These are phyloP conservation scores for Muraenolepis orangiensis DNA, from an alignment of 2,797 vertebrate species.

Conservation along the genomic window DNA sequence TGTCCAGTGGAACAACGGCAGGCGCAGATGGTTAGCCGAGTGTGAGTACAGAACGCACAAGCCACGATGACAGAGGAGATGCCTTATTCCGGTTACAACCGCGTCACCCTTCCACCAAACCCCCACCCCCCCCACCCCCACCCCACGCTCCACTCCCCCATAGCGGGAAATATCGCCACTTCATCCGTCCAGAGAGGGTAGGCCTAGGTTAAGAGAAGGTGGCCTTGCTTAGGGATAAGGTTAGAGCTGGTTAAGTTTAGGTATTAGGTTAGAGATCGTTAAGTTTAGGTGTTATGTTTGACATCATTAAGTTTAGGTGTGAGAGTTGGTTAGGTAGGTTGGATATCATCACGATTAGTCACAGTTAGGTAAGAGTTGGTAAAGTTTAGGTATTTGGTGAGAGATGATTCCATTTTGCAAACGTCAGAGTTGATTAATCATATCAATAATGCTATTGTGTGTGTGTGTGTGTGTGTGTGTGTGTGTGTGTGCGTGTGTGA, in stretches of 20 bases:
- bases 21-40: not conserved
- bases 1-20: not conserved
- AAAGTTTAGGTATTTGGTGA: not conserved
- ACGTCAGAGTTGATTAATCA: not conserved
- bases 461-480: slow-evolving; percentile 2
- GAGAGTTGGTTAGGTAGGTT: not conserved
- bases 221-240: too few relatives aligned
- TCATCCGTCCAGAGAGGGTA: not conserved
- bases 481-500: not conserved
- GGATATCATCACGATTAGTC: too few relatives aligned
- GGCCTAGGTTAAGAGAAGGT: not conserved
- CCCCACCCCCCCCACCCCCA: too few relatives aligned
- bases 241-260: not conserved
- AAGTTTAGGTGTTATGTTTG: not conserved
- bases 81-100: not conserved
- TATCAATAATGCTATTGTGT: not conserved
- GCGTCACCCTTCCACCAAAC: too few relatives aligned
- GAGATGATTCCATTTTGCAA: not conserved
- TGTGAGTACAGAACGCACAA: not conserved
- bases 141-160: too few relatives aligned
- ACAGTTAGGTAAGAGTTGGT: too few relatives aligned
- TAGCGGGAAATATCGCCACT: too few relatives aligned
- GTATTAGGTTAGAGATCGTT: not conserved
- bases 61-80: not conserved
- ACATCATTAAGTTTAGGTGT: not conserved